Evolutionary conservation across 2,113 vertebrate species (phyloP).

Genomic region (Butorides virescens): DNA sequence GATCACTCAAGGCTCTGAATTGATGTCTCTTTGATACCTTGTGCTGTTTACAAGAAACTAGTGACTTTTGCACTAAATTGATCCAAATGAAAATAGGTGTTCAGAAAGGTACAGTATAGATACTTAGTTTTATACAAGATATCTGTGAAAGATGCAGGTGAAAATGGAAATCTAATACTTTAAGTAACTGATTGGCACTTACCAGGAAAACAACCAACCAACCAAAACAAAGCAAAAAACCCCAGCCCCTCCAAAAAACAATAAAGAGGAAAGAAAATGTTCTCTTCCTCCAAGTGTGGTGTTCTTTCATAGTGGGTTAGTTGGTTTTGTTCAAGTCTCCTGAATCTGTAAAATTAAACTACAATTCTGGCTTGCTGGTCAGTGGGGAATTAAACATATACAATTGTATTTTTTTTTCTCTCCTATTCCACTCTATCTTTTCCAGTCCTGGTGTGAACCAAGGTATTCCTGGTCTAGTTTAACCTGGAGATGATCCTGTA

Average conservation of each 20-base stretch:
- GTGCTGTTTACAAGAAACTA: neutral
- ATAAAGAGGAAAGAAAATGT: neutral
- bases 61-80: neutral
- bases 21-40: neutral
- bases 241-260: neutral
- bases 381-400: neutral
- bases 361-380: neutral
- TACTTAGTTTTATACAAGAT: neutral
- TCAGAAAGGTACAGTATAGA: neutral
- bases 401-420: rapidly evolving
- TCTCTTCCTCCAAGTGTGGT: neutral
- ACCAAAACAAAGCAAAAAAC: neutral
- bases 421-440: neutral
- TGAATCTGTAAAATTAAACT: neutral
- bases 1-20: neutral
- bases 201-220: neutral
- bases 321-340: neutral
- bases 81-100: neutral
- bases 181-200: neutral
- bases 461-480: neutral
- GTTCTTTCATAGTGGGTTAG: neutral
- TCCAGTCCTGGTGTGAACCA: neutral
- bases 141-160: neutral
- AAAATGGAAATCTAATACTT: neutral
- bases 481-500: neutral